Base-by-base conservation (phyloP, 2,113 vertebrate genomes). In the Cryptotis parvus region DNA sequence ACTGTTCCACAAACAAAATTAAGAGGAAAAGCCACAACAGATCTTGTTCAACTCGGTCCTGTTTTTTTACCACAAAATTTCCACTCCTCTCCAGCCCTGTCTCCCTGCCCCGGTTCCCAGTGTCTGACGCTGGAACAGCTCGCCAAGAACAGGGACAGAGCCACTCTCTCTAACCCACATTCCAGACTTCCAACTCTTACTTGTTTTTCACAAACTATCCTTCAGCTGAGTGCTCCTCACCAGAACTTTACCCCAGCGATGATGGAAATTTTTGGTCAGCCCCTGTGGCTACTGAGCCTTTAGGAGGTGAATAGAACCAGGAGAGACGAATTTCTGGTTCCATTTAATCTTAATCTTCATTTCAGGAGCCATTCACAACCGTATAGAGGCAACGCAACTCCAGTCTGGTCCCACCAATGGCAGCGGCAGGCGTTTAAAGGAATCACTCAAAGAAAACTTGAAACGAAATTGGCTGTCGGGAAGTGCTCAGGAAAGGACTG, bases 361-460 rank as follows among this genome's bases (percentile, higher is more conserved):
- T 81, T 35, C 83, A 84, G 9, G 82, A 43, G 31, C 12, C 58
- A 75, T 26, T 15, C 14, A n/a, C 63, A 52, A 35, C 39, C 31
- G 7, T 35, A 55, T 18, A 33, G 37, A 61, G 20, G 20, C 29
- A 65, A 33, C n/a, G 52, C 49, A 58, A 22, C 6, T 35, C 61
- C 27, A 45, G 45, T 35, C 37, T 87, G 63, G 69, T 87, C 78
- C 85, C 70, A 77, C 33, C n/a, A 55, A 1, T 24, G 84, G 77
- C 35, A 77, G 39, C 37, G 12, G 76, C 35, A 20, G 8, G 45
- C 39, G 52, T 39, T 49, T 78, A 11, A 45, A 61, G 80, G 83
- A 93, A 92, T 68, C 45, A 43, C 16, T 85, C 79, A 41, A 81
- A 92, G 26, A 70, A 86, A 88, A 66, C 20, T 72, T 29, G 39